Percentiles rank a stretch among this genome's conserved stretches.
These are phyloP conservation scores for Sminthopsis crassicaudata DNA, from an alignment of 2,113 vertebrate genomes.

Conservation along the genomic window DNA sequence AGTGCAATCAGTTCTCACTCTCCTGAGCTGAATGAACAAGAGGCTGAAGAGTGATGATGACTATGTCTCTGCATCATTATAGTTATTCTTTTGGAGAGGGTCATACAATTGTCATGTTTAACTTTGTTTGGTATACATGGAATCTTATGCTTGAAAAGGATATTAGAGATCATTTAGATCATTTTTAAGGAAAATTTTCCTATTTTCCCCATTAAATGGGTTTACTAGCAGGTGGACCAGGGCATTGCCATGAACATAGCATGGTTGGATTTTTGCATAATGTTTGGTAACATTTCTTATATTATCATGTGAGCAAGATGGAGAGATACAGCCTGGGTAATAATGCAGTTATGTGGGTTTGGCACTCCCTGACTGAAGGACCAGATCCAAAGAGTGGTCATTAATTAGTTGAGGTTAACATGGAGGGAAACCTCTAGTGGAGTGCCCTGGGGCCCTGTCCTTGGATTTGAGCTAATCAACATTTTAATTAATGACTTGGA, in stretches of 20 bases:
- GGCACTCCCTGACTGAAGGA: neutral
- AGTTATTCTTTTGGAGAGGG: neutral
- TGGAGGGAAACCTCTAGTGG: neutral
- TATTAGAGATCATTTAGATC: neutral
- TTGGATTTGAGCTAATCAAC: neutral
- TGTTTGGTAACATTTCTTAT: neutral
- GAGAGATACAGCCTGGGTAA: neutral
- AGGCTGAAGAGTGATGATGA: neutral
- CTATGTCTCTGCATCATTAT: neutral
- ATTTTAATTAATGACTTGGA: constrained; percentile 1
- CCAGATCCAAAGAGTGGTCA: neutral
- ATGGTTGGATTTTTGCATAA: neutral
- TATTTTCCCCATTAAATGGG: neutral
- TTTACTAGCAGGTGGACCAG: neutral
- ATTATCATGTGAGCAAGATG: neutral
- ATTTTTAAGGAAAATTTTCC: neutral
- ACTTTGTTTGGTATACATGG: neutral
- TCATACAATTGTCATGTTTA: neutral
- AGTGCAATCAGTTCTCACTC: neutral
- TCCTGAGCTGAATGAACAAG: neutral
- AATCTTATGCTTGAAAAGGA: neutral
- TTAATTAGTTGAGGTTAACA: constrained; percentile 1
- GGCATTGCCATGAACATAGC: neutral
- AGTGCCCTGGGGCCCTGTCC: neutral
- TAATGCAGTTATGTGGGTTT: neutral